phyloP scores from a whole-genome alignment of 2,888 invertebrate species.

The Drosophila fulvimacula region DNA sequence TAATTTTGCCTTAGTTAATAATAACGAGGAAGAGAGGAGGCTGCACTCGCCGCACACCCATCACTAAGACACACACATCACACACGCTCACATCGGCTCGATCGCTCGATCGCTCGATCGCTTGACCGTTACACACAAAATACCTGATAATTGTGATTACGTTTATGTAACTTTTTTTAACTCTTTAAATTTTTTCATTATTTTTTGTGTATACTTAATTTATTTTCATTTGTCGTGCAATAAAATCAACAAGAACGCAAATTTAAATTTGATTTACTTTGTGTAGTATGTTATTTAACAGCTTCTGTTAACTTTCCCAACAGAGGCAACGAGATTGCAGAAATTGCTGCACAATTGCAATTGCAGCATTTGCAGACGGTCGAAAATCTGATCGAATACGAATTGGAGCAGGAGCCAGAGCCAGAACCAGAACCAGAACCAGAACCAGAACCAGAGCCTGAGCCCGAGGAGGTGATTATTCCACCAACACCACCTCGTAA shows the following conservation, averaged over 20 bases:
- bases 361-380: constrained; percentile 45
- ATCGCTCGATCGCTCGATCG: constrained; percentile 30
- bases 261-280: constrained; percentile 2
- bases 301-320: constrained; percentile 41
- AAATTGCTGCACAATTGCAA: constrained; percentile 59
- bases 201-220: constrained; percentile 55
- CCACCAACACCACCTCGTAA: constrained; percentile 51
- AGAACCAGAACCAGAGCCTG: constrained; percentile 47
- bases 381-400: constrained; percentile 17
- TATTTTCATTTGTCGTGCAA: constrained; percentile 69
- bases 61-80: constrained; percentile 23
- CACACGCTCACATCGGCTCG: constrained; percentile 25
- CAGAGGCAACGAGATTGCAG: constrained; percentile 61
- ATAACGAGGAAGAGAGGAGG: constrained; percentile 29
- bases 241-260: constrained; percentile 46
- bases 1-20: constrained; percentile 55
- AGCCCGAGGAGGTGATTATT: constrained; percentile 33
- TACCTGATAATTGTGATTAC: constrained; percentile 75
- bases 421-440: constrained; percentile 36
- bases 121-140: constrained; percentile 54
- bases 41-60: constrained; percentile 64
- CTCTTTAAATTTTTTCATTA: constrained; percentile 33
- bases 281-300: constrained; percentile 40
- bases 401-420: constrained; percentile 33
- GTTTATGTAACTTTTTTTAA: constrained; percentile 49